phyloP scores from a whole-genome alignment of 2,888 invertebrate species.

The Drosophila borealis region DNA sequence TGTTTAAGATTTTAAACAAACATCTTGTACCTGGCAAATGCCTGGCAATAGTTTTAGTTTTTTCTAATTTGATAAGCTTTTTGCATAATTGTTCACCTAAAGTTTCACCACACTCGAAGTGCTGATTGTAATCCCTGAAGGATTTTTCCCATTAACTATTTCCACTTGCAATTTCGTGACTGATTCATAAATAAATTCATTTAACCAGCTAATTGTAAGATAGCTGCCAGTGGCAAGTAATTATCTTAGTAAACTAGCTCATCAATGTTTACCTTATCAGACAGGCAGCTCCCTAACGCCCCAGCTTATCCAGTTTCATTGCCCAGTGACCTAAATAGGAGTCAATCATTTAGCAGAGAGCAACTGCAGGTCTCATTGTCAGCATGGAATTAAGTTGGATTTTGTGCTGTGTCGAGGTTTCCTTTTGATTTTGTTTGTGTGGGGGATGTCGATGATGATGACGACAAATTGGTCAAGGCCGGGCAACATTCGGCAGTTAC shows the following conservation, averaged over 20 bases:
- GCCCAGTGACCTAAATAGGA: slow-evolving; percentile 29
- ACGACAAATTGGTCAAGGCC: slow-evolving; percentile 46
- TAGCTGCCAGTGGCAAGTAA: slow-evolving; percentile 38
- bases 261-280: slow-evolving; percentile 47
- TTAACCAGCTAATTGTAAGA: slow-evolving; percentile 4
- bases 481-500: slow-evolving; percentile 19
- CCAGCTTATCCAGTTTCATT: neutral
- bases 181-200: slow-evolving; percentile 22
- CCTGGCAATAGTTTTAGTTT: no score
- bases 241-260: slow-evolving; percentile 57
- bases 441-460: neutral
- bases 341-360: slow-evolving; percentile 34
- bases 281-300: neutral
- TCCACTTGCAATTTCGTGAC: neutral
- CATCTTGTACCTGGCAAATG: no score
- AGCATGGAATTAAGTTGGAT: slow-evolving; percentile 41
- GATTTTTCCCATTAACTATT: neutral
- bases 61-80: neutral
- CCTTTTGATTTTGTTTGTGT: slow-evolving; percentile 11
- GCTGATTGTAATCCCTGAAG: slow-evolving; percentile 7
- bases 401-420: slow-evolving; percentile 32
- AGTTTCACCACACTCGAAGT: neutral
- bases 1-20: no score
- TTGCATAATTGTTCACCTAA: neutral
- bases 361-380: slow-evolving; percentile 14